These are phyloP conservation scores for Pandemis cinnamomeana DNA, from an alignment of 2,888 invertebrate genomes.

Conservation along the genomic window DNA sequence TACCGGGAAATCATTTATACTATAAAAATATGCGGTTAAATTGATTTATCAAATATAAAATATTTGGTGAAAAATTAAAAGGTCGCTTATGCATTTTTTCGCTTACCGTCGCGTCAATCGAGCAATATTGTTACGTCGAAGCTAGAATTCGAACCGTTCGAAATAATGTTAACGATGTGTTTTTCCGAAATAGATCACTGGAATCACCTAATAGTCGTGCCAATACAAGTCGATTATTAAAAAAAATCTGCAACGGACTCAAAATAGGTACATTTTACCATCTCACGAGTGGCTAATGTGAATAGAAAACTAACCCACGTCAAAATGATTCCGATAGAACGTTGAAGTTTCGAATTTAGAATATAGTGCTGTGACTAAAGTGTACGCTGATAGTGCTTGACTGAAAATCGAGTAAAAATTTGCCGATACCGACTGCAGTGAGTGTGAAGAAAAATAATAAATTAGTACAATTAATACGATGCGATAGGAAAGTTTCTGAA, in stretches of 20 bases:
- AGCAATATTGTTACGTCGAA: too few species aligned
- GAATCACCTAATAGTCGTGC: neutral
- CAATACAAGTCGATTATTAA: neutral
- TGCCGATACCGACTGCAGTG: neutral
- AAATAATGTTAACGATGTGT: too few species aligned
- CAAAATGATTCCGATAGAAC: conserved; percentile 15
- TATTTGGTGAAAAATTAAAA: neutral
- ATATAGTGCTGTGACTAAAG: conserved; percentile 1
- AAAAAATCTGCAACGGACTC: neutral
- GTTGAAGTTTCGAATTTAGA: conserved; percentile 2
- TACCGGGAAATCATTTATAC: conserved; percentile 18
- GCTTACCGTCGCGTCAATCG: neutral
- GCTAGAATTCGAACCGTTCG: too few species aligned
- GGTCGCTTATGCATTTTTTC: neutral
- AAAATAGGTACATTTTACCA: neutral
- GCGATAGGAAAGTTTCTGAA: neutral
- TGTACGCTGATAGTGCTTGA: neutral
- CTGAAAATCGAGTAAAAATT: neutral
- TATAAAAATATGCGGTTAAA: conserved; percentile 3
- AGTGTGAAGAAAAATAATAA: neutral
- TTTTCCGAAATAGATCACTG: too few species aligned
- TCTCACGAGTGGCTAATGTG: neutral
- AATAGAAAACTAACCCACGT: neutral
- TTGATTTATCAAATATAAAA: neutral
- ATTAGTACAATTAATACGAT: neutral